phyloP scores from a whole-genome alignment of 30 jellyfish, hydroid and myxozoan genomes.

The Nemopilema nomurai region DNA sequence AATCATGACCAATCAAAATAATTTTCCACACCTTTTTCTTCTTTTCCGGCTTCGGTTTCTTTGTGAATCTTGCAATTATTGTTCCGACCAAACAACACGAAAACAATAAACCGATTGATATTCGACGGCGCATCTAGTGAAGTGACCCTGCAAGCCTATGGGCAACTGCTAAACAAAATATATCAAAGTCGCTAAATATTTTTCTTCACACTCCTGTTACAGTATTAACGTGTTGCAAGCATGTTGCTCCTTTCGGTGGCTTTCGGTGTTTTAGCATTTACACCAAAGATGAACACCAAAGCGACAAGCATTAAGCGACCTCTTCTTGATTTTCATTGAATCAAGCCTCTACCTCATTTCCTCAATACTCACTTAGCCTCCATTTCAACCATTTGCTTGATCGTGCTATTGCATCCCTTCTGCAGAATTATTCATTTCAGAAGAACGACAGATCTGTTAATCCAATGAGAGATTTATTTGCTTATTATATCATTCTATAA shows the following conservation, averaged over 20 bases:
- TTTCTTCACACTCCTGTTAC: background rate
- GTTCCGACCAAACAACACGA: background rate
- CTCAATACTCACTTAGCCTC: no score
- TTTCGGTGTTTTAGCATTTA: no score
- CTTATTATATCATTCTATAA: background rate
- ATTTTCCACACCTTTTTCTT: conserved; percentile 40
- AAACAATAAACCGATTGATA: background rate
- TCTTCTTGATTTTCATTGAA: no score
- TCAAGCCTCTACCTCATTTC: no score
- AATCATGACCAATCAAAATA: conserved; percentile 25
- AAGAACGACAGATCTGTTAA: background rate
- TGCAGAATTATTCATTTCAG: no score
- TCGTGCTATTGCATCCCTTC: no score
- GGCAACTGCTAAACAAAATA: background rate
- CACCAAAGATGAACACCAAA: no score
- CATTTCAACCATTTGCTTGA: no score
- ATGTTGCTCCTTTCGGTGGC: no score
- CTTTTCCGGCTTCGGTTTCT: conserved; percentile 2
- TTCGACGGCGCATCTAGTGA: background rate
- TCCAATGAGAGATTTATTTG: background rate
- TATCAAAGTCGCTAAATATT: background rate
- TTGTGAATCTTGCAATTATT: background rate
- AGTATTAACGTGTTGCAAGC: no score
- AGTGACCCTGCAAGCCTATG: background rate
- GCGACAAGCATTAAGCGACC: no score